phyloP scores from a whole-genome alignment of 2,888 invertebrate species.

The Dasypogon diadema region DNA sequence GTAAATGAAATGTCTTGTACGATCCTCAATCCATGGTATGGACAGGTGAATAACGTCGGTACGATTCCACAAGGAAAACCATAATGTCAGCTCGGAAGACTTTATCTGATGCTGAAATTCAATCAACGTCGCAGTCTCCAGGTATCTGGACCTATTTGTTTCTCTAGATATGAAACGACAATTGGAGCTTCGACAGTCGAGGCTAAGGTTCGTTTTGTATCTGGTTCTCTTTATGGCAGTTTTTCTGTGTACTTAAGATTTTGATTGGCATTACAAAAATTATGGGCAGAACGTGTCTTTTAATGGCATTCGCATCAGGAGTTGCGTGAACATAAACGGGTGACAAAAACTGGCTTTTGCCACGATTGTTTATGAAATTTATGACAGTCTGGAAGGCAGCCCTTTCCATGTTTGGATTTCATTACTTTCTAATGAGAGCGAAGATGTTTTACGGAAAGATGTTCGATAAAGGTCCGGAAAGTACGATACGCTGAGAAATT shows the following conservation, averaged over 20 bases:
- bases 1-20: conserved; percentile 27
- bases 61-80: neutral
- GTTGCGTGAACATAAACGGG: conserved; percentile 3
- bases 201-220: conserved; percentile 17
- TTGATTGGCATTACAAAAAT: conserved; percentile 15
- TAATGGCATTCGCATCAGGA: conserved; percentile 16
- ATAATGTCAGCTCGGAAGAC: neutral
- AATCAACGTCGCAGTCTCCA: conserved; percentile 24
- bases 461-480: too few species aligned
- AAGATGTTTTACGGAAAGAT: too few species aligned
- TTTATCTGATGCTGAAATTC: conserved; percentile 36
- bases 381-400: neutral
- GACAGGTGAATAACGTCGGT: conserved; percentile 26
- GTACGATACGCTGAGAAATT: neutral
- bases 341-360: neutral
- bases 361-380: neutral
- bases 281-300: neutral
- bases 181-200: conserved; percentile 9
- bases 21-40: neutral
- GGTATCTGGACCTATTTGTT: conserved; percentile 14
- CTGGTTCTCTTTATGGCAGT: neutral
- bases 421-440: neutral
- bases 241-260: neutral
- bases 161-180: conserved; percentile 8
- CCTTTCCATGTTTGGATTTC: neutral